Percentiles rank a stretch among this genome's conserved stretches.
These are phyloP conservation scores for Pocota personata DNA, from an alignment of 2,888 invertebrate genomes.

Conservation along the genomic window DNA sequence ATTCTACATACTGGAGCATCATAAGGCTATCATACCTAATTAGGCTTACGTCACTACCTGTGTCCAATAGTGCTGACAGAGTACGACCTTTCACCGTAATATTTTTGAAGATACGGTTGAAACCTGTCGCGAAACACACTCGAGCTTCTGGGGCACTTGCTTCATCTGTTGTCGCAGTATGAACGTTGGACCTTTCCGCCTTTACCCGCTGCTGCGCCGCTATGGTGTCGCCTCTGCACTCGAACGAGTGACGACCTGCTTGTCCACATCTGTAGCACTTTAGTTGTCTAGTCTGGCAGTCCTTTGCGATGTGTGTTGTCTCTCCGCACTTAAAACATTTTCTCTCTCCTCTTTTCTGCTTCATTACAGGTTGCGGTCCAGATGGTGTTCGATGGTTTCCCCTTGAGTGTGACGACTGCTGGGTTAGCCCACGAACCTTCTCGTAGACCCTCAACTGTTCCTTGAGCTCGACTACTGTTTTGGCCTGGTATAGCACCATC, in stretches of 20 bases:
- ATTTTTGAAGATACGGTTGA: background rate
- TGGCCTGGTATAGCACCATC: slow-evolving; percentile 37
- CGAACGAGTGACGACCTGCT: background rate
- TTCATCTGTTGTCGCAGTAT: slow-evolving; percentile 1
- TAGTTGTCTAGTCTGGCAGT: background rate
- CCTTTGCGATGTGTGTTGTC: background rate
- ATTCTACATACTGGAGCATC: background rate
- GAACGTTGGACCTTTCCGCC: background rate
- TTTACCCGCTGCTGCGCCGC: background rate
- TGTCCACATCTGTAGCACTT: slow-evolving; percentile 14
- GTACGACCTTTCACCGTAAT: background rate
- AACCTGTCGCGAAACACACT: background rate
- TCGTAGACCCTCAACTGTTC: slow-evolving; percentile 38
- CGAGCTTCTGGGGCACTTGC: background rate
- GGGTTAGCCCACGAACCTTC: slow-evolving; percentile 19
- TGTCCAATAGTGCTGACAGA: background rate
- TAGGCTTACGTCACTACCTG: slow-evolving; percentile 2
- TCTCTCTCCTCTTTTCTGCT: background rate
- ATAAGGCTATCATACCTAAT: background rate
- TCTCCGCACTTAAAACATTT: slow-evolving; percentile 23
- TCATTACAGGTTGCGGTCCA: background rate
- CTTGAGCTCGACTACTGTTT: slow-evolving; percentile 15
- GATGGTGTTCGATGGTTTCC: background rate
- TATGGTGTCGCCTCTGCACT: background rate
- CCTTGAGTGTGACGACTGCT: background rate